Evolutionary conservation across 2,113 vertebrate species (phyloP), one percentile per base, ranked within the genome.

Genomic region (Podocnemis expansa): DNA sequence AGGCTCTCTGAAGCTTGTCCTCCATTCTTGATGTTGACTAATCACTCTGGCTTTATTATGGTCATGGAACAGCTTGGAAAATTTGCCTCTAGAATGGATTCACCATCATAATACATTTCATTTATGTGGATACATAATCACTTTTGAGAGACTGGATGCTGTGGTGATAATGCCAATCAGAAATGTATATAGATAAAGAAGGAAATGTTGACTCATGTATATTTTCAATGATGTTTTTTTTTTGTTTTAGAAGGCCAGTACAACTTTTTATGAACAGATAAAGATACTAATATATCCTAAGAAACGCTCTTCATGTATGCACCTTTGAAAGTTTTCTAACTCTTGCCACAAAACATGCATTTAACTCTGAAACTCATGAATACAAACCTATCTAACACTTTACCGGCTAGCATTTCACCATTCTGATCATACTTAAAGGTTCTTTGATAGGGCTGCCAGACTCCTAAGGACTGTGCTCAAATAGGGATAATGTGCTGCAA

Each of bases 31-130:
- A 63, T 4, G 52, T 89, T 96, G 94, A 93, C 96, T 94, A 87
- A 63, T 14, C 34, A 63, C 16, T 1, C 60, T 9, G 31, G 60
- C n/a, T 63, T 56, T 52, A 8, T 43, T 43, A 43, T 56, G 90
- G 97, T 91, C 93, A 47, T 51, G 94, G 92, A 90, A 92, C 88
- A 31, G 78, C 84, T 88, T 88, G 89, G 78, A 79, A 16, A 91
- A 87, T 90, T 86, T 54, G 92, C 86, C 85, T 29, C 73, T 93
- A 94, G 94, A 58, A 89, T 90, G 91, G 82, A 88, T 95, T 91
- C 88, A 97, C 89, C 92, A 91, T 96, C 70, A 70, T 93, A 92
- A 43, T 86, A 86, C 93, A 93, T 96, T 93, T 85, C 93, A 76
- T 89, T 86, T 90, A 85, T 92, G 78, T 86, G 49, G 90, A 41